phyloP scores from a whole-genome alignment of 1,140 invertebrate genomes.

The Heliconius hewitsoni region DNA sequence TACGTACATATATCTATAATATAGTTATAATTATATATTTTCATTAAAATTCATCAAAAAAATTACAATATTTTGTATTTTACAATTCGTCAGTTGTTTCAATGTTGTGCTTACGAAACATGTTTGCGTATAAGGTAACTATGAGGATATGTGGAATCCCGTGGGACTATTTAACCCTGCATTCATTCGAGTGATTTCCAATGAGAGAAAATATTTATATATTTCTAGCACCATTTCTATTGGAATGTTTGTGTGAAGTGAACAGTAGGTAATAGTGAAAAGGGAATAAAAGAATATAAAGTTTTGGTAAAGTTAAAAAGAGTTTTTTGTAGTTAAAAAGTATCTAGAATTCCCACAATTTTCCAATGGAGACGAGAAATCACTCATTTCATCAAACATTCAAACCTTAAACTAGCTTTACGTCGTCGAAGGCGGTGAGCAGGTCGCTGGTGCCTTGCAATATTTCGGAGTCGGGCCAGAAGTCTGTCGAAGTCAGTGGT shows the following conservation, averaged over 20 bases:
- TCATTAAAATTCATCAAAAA: constrained; percentile 36
- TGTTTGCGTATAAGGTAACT: constrained; percentile 31
- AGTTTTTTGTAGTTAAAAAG: neutral
- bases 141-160: constrained; percentile 56
- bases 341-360: constrained; percentile 41
- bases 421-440: constrained; percentile 69
- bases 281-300: neutral
- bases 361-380: constrained; percentile 54
- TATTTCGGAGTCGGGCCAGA: constrained; percentile 68
- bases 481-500: constrained; percentile 55
- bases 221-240: constrained; percentile 47
- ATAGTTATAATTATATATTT: constrained; percentile 29
- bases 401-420: constrained; percentile 54
- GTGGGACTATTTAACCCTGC: constrained; percentile 55
- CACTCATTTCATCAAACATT: constrained; percentile 49
- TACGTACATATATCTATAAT: neutral
- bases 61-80: constrained; percentile 27
- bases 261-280: neutral
- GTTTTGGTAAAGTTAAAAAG: neutral
- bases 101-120: constrained; percentile 32
- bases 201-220: constrained; percentile 43
- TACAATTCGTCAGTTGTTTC: constrained; percentile 16
- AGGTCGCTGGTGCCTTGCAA: constrained; percentile 65
- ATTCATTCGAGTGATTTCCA: constrained; percentile 69
- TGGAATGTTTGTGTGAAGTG: constrained; percentile 57